Percentiles rank a stretch among this genome's conserved stretches.
phyloP scores from a whole-genome alignment of 2,888 invertebrate genomes.

The Luperina testacea region DNA sequence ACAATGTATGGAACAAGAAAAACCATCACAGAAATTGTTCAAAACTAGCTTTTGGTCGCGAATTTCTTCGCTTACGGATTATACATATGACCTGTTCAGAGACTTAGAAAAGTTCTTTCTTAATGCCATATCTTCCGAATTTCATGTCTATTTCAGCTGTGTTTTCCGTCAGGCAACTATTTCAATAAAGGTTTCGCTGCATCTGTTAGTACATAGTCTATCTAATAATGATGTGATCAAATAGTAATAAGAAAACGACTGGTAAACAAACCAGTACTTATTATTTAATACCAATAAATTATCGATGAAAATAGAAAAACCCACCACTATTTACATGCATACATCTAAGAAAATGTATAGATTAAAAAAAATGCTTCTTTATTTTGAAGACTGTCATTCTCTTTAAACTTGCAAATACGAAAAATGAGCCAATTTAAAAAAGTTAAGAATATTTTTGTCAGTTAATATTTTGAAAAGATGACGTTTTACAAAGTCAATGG shows the following conservation, averaged over 20 bases:
- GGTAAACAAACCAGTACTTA: neutral
- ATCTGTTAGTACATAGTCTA: no score
- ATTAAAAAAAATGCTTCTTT: neutral
- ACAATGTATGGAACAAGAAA: slow-evolving; percentile 12
- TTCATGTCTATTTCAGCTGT: neutral
- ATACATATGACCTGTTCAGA: neutral
- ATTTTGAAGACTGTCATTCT: neutral
- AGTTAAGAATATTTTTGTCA: slow-evolving; percentile 23
- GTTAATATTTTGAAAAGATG: slow-evolving; percentile 57
- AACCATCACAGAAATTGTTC: neutral
- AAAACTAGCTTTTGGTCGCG: neutral
- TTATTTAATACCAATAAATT: neutral
- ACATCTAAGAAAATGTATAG: neutral
- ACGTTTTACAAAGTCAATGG: slow-evolving; percentile 61
- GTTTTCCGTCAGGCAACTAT: neutral
- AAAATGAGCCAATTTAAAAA: neutral
- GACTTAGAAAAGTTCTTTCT: neutral
- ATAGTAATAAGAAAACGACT: neutral
- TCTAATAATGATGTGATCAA: neutral
- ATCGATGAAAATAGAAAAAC: neutral
- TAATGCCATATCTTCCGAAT: neutral
- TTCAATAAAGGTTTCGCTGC: neutral
- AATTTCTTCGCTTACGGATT: neutral
- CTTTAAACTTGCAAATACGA: neutral
- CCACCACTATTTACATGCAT: neutral